Evolutionary conservation across 35 echinoderm and acorn worm species (phyloP).

Genomic region (Lytechinus pictus): DNA sequence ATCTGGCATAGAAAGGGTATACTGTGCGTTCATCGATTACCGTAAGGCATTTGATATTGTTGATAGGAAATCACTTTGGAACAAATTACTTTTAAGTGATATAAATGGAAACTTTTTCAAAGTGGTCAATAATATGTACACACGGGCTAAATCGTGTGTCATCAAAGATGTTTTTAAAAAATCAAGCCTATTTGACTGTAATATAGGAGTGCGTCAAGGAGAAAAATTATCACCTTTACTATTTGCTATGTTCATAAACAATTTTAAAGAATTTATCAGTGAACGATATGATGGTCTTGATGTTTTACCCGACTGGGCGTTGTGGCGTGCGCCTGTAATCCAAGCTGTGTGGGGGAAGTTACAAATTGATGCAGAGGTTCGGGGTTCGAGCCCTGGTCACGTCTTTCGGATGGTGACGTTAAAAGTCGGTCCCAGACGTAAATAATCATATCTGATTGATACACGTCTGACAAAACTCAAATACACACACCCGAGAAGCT

Average conservation of each 20-base stretch:
- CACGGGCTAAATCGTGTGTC: constrained; percentile 70
- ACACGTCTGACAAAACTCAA: no score
- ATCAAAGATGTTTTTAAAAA: constrained; percentile 25
- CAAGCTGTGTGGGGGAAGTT: no score
- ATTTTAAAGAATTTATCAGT: constrained; percentile 70
- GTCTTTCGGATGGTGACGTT: no score
- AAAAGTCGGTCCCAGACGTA: no score
- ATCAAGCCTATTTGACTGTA: constrained; percentile 66
- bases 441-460: no score
- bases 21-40: constrained; percentile 77
- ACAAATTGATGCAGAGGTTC: no score
- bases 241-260: constrained; percentile 69
- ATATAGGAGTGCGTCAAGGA: constrained; percentile 70
- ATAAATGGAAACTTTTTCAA: no score
- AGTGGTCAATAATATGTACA: constrained; percentile 53
- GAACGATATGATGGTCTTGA: constrained; percentile 46
- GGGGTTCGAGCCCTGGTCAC: no score
- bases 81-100: no score
- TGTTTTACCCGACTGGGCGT: neutral
- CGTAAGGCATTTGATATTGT: constrained; percentile 73
- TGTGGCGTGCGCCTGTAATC: no score
- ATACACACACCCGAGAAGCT: no score
- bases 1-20: constrained; percentile 43
- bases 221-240: constrained; percentile 67
- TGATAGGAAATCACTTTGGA: no score